These are phyloP conservation scores for Emys orbicularis DNA, from an alignment of 2,797 vertebrate species.

Conservation along the genomic window DNA sequence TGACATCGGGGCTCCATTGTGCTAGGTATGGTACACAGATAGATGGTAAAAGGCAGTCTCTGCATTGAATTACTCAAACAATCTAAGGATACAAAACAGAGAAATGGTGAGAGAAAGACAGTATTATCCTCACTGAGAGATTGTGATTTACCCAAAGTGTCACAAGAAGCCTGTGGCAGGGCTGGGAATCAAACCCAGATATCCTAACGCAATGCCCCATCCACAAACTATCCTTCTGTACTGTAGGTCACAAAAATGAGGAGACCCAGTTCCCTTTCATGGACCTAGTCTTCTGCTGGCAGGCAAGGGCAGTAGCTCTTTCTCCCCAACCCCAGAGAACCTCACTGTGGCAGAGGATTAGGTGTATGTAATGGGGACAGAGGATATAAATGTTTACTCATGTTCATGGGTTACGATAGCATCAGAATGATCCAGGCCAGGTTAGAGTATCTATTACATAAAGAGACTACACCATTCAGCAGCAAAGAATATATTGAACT, in stretches of 20 bases:
- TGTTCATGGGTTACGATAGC: not conserved
- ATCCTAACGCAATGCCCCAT: not conserved
- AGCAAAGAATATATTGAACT: not conserved
- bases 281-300: not conserved
- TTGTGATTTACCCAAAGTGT: not conserved
- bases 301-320: not conserved
- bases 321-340: not conserved
- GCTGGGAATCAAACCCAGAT: not conserved
- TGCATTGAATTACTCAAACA: not conserved
- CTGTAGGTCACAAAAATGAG: not conserved
- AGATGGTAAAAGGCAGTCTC: not conserved
- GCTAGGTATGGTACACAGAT: fast-evolving
- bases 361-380: not conserved
- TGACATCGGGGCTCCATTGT: fast-evolving
- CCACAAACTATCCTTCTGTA: not conserved
- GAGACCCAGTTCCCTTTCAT: not conserved
- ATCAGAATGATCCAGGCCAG: not conserved
- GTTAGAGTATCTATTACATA: not conserved
- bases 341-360: not conserved
- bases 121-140: not conserved
- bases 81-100: not conserved
- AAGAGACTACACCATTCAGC: not conserved
- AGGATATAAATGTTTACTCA: not conserved
- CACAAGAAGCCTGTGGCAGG: not conserved
- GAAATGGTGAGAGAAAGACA: not conserved